Evolutionary conservation across 30 jellyfish, hydroid and myxozoan species (phyloP), one percentile per base, ranked within the genome.

Genomic region (Pseudorhiza aurosa): DNA sequence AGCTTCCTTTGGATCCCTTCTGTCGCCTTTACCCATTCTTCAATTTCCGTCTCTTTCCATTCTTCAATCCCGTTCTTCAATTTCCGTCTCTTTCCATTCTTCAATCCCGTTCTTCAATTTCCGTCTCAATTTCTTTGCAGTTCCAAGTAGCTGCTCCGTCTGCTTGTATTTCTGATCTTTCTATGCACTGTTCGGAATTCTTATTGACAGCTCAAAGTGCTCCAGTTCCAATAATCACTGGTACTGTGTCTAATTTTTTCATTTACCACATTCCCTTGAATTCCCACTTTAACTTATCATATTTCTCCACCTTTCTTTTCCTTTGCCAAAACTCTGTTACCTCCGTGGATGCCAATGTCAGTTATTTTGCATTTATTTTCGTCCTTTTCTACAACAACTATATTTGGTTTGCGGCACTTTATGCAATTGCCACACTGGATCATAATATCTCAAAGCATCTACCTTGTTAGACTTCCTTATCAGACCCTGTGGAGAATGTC

Each of bases 111-210:
- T 58, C 45, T 58, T 19, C 25, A 58, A 58, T 19, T 46, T 58
- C 45, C 73, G 8, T 58, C 73, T 58, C 45, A 58, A 58, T 58
- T 10, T 25, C 45, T 45, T 58, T 58, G 73, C 73, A 8, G 42
- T 58, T 58, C 73, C 73, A 46, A 21, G 73, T 29, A 58, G 25
- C 15, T 29, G 73, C 22, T 58, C 73, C 25, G 42, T 29, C 45
- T 24, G 7, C 7, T 21, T 21, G 17, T 24, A 21, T 58, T 58
- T 45, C 73, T 28, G 25, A 58, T 4, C 73, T 9, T 58, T 58
- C 73, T 5, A 58, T 58, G 73, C 19, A 58, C 73, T 58, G 73
- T 58, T 58, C 73, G 25, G 7, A 50, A 5, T n/a, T 42, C 11
- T 6, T 50, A 50, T 22, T 50, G 29, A 50, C 22, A 50, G 65